A percentile compares a stretch with the other conserved stretches of the same genome.
Evolutionary conservation across 2,888 invertebrate species (phyloP).

Genomic region (Campopleginae sp.): DNA sequence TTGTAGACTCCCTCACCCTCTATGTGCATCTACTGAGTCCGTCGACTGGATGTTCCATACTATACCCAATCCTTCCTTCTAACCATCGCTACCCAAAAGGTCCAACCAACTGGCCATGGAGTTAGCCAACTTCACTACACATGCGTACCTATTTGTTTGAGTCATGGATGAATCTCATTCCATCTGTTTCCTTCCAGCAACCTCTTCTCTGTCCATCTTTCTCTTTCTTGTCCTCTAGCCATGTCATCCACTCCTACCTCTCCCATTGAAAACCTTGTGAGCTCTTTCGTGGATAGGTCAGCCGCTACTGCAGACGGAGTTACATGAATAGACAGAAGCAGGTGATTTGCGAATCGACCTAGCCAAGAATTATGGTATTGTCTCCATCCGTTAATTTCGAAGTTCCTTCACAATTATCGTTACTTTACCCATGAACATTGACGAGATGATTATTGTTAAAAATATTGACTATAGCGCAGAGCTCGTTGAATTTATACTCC

Average conservation of each 20-base stretch:
- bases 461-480: too few relatives aligned
- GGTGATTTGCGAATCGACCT: background rate
- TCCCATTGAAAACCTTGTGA: slow-evolving; percentile 19
- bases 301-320: slow-evolving; percentile 40
- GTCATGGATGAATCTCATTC: slow-evolving; percentile 69
- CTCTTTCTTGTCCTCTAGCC: background rate
- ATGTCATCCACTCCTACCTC: background rate
- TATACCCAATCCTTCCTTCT: slow-evolving; percentile 52
- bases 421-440: background rate
- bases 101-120: slow-evolving; percentile 73
- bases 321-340: slow-evolving; percentile 7
- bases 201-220: background rate
- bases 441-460: too few relatives aligned
- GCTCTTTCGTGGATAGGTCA: slow-evolving; percentile 49
- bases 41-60: slow-evolving; percentile 34
- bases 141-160: slow-evolving; percentile 76
- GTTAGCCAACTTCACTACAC: slow-evolving; percentile 74
- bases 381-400: background rate
- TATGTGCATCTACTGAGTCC: slow-evolving; percentile 56
- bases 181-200: slow-evolving; percentile 8
- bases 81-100: slow-evolving; percentile 54
- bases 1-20: slow-evolving; percentile 64
- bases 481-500: too few relatives aligned
- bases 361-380: background rate
- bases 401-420: background rate